These are phyloP conservation scores for Phlogophora meticulosa DNA, from an alignment of 2,888 invertebrate genomes.

Conservation along the genomic window DNA sequence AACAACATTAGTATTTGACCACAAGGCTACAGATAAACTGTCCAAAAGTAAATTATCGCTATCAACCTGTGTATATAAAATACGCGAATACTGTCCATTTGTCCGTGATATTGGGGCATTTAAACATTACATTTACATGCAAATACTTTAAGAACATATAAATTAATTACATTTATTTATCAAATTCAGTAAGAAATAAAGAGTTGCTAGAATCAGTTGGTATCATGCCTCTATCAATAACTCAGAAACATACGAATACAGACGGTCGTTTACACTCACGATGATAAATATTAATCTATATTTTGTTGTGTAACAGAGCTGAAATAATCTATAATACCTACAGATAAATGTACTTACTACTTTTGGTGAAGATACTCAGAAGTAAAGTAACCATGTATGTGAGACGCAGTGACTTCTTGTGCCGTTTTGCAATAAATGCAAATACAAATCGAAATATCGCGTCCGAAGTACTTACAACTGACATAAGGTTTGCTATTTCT, in stretches of 20 bases:
- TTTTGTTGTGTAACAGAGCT: neutral
- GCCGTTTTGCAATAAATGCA: conserved; percentile 93
- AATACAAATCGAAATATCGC: conserved; percentile 92
- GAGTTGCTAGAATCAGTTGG: conserved; percentile 14
- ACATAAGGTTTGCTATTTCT: conserved; percentile 92
- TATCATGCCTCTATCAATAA: conserved; percentile 25
- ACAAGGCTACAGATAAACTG: neutral
- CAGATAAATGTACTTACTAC: conserved; percentile 88
- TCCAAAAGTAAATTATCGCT: neutral
- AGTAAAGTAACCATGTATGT: conserved; percentile 92
- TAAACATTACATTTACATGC: conserved; percentile 30
- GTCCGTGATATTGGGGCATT: conserved; percentile 28
- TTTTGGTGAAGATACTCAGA: conserved; percentile 91
- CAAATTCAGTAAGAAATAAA: conserved; percentile 28
- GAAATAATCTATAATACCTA: neutral
- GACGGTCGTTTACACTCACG: conserved; percentile 35
- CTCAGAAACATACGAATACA: conserved; percentile 29
- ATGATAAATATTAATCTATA: conserved; percentile 24
- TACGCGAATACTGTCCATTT: conserved; percentile 3
- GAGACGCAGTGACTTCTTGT: conserved; percentile 91
- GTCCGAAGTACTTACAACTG: conserved; percentile 91
- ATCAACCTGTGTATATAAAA: conserved; percentile 11
- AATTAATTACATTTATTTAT: conserved; percentile 32
- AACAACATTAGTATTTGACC: conserved; percentile 7
- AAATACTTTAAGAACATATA: conserved; percentile 41